Conservation (phyloP, 2,797 vertebrate genomes). For the Sebastolobus altivelis region DNA sequence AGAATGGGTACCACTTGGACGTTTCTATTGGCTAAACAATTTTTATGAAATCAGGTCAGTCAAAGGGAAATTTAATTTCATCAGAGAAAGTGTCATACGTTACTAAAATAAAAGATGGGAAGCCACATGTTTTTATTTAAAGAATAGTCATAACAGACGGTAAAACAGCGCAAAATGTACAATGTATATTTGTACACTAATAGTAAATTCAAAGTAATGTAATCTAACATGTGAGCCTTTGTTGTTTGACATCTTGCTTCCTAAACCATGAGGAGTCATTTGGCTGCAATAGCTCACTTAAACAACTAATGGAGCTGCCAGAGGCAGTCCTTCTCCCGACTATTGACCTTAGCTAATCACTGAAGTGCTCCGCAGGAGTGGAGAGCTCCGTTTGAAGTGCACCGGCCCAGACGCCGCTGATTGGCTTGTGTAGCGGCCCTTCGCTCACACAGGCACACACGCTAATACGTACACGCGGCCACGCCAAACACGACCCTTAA, state of each 20-base stretch:
- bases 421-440: slow-evolving; percentile 62
- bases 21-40: not conserved
- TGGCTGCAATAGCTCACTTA: slow-evolving; percentile 43
- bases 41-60: not conserved
- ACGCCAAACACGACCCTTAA: slow-evolving; percentile 45
- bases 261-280: slow-evolving; percentile 30
- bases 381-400: slow-evolving; percentile 77
- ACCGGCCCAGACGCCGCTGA: slow-evolving; percentile 56
- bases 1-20: not conserved
- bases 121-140: not conserved
- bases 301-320: slow-evolving; percentile 55
- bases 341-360: slow-evolving; percentile 83
- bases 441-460: slow-evolving; percentile 36
- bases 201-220: not conserved
- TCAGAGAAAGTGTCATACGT: not conserved
- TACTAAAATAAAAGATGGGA: too few relatives aligned
- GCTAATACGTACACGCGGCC: slow-evolving; percentile 1
- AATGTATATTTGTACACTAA: not conserved
- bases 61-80: not conserved
- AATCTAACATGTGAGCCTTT: slow-evolving; percentile 19
- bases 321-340: slow-evolving; percentile 56
- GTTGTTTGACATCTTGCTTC: slow-evolving; percentile 10
- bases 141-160: not conserved
- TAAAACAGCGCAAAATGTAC: not conserved
- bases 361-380: slow-evolving; percentile 63